Conservation (phyloP, 1,140 invertebrate genomes). For the Drosophila parabipectinata region DNA sequence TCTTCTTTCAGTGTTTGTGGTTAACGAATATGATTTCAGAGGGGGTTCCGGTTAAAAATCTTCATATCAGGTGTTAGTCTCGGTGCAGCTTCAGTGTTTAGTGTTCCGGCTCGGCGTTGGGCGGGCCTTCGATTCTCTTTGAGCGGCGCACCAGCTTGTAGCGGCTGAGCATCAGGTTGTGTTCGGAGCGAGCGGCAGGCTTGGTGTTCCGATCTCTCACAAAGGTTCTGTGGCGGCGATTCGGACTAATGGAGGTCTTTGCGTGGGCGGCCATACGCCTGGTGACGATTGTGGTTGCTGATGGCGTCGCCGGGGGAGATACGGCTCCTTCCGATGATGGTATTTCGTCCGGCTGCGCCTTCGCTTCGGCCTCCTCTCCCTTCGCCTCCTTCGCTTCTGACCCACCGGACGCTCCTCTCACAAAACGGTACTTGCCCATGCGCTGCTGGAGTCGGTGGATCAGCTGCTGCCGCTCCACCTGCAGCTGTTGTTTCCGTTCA, state of each 20-base stretch:
- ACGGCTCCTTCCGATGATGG: background rate
- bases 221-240: too few species aligned
- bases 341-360: background rate
- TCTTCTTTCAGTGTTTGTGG: background rate
- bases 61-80: background rate
- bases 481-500: conserved; percentile 12
- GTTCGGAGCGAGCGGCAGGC: background rate
- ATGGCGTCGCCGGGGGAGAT: background rate
- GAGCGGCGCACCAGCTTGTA: conserved; percentile 48
- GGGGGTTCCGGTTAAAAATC: background rate
- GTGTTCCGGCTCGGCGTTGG: background rate
- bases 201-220: background rate
- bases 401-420: conserved; percentile 14
- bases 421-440: conserved; percentile 47
- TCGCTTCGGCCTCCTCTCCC: background rate
- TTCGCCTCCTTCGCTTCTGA: background rate
- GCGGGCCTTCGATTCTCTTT: conserved; percentile 6
- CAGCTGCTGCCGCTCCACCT: conserved; percentile 16
- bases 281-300: background rate
- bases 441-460: conserved; percentile 6
- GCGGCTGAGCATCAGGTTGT: conserved; percentile 37
- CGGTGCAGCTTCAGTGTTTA: background rate
- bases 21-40: background rate
- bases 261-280: background rate
- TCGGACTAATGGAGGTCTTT: background rate